Conservation (phyloP, 2,113 vertebrate species). For the Spilogale gracilis region DNA sequence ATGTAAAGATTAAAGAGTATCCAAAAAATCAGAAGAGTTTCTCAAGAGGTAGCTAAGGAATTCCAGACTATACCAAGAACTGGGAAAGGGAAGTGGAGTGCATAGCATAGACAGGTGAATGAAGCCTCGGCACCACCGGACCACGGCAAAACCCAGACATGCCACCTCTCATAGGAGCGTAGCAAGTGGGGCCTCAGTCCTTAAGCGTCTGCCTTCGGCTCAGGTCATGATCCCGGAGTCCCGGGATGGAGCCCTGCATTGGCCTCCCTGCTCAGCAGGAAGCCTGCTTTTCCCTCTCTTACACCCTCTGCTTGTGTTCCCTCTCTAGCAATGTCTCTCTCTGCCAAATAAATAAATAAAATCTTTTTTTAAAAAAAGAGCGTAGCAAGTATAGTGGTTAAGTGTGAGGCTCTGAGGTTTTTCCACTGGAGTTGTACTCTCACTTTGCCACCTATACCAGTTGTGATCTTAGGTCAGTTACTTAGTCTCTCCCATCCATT, state of each 20-base stretch:
- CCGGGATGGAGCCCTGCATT: too few species aligned
- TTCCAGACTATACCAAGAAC: background rate
- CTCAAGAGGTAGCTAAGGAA: background rate
- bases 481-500: background rate
- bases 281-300: too few species aligned
- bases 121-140: background rate
- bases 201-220: too few species aligned
- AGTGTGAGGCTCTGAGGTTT: background rate
- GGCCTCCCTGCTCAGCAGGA: too few species aligned
- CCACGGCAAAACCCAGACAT: too few species aligned
- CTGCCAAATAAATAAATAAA: too few species aligned
- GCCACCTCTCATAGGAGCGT: background rate
- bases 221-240: too few species aligned
- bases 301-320: too few species aligned
- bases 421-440: background rate
- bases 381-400: fast-evolving
- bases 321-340: too few species aligned
- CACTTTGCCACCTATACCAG: background rate
- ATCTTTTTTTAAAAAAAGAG: too few species aligned
- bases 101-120: background rate
- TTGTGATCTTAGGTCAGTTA: background rate
- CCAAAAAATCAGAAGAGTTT: background rate
- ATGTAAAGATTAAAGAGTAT: background rate
- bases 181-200: too few species aligned
- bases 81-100: background rate